Conservation (phyloP, 1,140 invertebrate species). For the Cydia fagiglandana region DNA sequence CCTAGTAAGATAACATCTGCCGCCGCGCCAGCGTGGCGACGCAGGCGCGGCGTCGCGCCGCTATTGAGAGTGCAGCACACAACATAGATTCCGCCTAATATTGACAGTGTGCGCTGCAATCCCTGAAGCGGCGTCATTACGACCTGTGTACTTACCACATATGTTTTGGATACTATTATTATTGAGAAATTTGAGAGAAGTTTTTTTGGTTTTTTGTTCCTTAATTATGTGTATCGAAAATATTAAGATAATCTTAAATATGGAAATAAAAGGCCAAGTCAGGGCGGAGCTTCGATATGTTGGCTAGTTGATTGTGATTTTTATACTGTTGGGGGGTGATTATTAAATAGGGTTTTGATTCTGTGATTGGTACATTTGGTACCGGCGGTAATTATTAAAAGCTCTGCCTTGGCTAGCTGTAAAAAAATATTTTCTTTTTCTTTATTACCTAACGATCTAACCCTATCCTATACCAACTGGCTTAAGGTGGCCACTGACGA, state of each 20-base stretch:
- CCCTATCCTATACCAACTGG: slow-evolving; percentile 32
- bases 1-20: slow-evolving; percentile 63
- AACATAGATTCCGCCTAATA: slow-evolving; percentile 77
- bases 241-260: slow-evolving; percentile 77
- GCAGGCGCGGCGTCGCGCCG: slow-evolving; percentile 49
- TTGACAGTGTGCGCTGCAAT: slow-evolving; percentile 72
- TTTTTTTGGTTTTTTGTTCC: slow-evolving; percentile 80
- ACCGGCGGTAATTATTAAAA: slow-evolving; percentile 54
- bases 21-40: slow-evolving; percentile 33
- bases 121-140: slow-evolving; percentile 69
- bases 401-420: slow-evolving; percentile 62
- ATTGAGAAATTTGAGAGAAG: slow-evolving; percentile 55
- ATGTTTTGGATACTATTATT: slow-evolving; percentile 71
- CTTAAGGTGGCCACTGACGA: too few relatives aligned
- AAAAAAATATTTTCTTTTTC: slow-evolving; percentile 54
- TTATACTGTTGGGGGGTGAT: slow-evolving; percentile 66
- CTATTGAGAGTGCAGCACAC: slow-evolving; percentile 71
- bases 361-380: slow-evolving; percentile 77
- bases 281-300: slow-evolving; percentile 60
- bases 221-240: slow-evolving; percentile 78
- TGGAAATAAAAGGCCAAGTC: slow-evolving; percentile 68
- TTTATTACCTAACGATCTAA: slow-evolving; percentile 34
- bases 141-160: slow-evolving; percentile 68
- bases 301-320: slow-evolving; percentile 72
- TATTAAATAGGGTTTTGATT: slow-evolving; percentile 64